A percentile compares a stretch with the other conserved stretches of the same genome.
These are phyloP conservation scores for Myocastor coypus DNA, from an alignment of 2,113 vertebrate species.

Conservation along the genomic window DNA sequence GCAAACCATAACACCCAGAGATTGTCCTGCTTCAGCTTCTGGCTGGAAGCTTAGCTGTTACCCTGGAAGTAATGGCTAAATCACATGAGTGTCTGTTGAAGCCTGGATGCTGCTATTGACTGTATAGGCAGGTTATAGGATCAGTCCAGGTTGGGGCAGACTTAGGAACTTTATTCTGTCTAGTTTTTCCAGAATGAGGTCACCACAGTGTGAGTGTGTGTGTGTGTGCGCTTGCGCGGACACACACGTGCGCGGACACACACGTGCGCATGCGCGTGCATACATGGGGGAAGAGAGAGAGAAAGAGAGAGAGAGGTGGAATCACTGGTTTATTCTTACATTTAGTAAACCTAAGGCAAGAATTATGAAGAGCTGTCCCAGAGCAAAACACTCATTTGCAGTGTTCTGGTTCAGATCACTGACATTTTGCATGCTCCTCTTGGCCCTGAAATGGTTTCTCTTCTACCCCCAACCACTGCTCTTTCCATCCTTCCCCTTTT, in stretches of 20 bases:
- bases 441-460: background rate
- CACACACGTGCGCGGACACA: too few relatives aligned
- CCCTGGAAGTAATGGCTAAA: background rate
- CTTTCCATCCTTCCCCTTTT: background rate
- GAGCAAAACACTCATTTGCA: background rate
- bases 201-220: too few relatives aligned
- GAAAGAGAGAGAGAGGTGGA: background rate
- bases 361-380: background rate
- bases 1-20: background rate
- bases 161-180: background rate
- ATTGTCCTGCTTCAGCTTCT: background rate
- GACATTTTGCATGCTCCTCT: background rate
- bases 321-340: background rate
- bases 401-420: background rate
- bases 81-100: too few relatives aligned
- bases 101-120: background rate
- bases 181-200: background rate
- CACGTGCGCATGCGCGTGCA: too few relatives aligned
- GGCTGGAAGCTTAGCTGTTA: background rate
- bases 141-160: background rate
- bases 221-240: too few relatives aligned
- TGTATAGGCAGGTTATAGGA: background rate
- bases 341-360: background rate
- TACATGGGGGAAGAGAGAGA: rapidly evolving
- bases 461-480: background rate